Percentiles rank a stretch among this genome's conserved stretches.
These are phyloP conservation scores for Arge pagana DNA, from an alignment of 2,888 invertebrate genomes.

Conservation along the genomic window DNA sequence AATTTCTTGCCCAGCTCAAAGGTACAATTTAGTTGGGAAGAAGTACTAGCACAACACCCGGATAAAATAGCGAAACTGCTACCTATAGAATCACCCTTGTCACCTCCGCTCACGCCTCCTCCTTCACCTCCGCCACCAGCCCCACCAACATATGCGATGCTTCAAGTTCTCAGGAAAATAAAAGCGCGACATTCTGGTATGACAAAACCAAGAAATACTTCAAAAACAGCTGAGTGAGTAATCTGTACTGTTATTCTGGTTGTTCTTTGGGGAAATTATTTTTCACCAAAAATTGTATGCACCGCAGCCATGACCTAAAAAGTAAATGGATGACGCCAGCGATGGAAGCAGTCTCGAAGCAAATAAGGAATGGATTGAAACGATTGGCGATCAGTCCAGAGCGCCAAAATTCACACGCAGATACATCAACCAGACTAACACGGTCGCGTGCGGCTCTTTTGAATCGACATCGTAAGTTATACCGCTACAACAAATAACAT, in stretches of 20 bases:
- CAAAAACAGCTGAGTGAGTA: constrained; percentile 48
- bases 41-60: constrained; percentile 57
- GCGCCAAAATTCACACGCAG: constrained; percentile 19
- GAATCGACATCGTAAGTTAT: constrained; percentile 42
- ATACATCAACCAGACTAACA: constrained; percentile 40
- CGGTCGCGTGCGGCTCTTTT: constrained; percentile 47
- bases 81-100: constrained; percentile 40
- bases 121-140: constrained; percentile 48
- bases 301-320: constrained; percentile 42
- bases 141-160: constrained; percentile 73
- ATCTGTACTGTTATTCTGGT: not conserved
- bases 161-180: constrained; percentile 67
- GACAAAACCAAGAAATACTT: constrained; percentile 38
- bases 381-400: constrained; percentile 25
- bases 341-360: constrained; percentile 48
- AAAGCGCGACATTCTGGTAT: constrained; percentile 60
- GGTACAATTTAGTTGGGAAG: constrained; percentile 58
- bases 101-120: constrained; percentile 42
- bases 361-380: constrained; percentile 40
- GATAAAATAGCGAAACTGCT: constrained; percentile 56
- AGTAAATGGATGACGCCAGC: constrained; percentile 53
- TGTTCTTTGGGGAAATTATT: not conserved
- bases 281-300: constrained; percentile 10
- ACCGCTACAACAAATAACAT: too few relatives aligned
- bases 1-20: constrained; percentile 37